These are phyloP conservation scores for Lysandra bellargus DNA, from an alignment of 2,888 invertebrate genomes.

Conservation along the genomic window DNA sequence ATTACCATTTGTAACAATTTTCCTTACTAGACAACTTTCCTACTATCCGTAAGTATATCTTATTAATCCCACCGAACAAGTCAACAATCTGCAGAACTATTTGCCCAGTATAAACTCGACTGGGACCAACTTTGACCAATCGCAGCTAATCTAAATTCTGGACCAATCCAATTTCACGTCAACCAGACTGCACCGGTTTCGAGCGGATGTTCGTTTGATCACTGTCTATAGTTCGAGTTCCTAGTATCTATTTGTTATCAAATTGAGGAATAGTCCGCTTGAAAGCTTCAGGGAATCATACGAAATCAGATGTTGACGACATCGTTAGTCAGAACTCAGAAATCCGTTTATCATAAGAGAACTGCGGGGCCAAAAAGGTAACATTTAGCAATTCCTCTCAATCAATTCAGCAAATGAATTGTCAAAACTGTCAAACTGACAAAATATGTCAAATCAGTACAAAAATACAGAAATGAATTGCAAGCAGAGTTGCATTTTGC, in stretches of 20 bases:
- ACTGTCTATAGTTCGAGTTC: background rate
- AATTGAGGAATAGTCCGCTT: background rate
- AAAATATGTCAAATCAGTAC: too few species aligned
- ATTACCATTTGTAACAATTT: too few species aligned
- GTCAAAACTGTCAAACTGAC: too few species aligned
- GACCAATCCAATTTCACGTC: conserved; percentile 28
- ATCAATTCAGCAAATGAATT: too few species aligned
- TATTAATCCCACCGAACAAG: background rate
- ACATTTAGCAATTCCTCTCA: too few species aligned
- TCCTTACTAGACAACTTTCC: too few species aligned
- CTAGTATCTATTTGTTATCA: background rate
- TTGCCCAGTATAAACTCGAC: conserved; percentile 9
- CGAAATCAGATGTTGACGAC: too few species aligned
- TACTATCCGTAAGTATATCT: background rate
- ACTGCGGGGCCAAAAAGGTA: too few species aligned
- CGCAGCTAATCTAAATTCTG: conserved; percentile 20
- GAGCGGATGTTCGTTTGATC: background rate
- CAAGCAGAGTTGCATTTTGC: too few species aligned
- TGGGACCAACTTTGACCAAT: conserved; percentile 27
- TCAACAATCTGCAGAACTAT: background rate
- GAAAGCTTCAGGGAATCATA: background rate
- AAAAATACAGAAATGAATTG: too few species aligned
- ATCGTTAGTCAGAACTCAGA: too few species aligned
- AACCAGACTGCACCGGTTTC: conserved; percentile 23
- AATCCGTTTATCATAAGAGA: too few species aligned